Evolutionary conservation across 2,888 invertebrate genomes (phyloP).

Genomic region (Hoplodrina ambigua): DNA sequence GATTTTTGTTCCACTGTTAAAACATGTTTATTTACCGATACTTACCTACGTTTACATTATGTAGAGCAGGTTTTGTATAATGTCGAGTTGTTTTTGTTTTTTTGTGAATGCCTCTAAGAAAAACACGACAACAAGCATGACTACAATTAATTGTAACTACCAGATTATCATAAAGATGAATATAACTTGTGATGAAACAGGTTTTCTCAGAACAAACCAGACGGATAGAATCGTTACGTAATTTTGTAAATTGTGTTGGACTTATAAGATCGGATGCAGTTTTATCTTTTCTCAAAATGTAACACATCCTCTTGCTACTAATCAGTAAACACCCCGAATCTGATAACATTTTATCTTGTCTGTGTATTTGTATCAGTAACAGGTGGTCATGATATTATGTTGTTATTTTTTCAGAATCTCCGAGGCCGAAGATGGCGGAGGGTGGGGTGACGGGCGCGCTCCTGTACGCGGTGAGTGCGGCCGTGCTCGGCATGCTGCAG

Average conservation of each 20-base stretch:
- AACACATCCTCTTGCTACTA: constrained; percentile 26
- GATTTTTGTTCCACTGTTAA: constrained; percentile 10
- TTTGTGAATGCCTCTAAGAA: not conserved
- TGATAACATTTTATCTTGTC: constrained; percentile 39
- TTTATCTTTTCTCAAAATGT: constrained; percentile 45
- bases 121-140: not conserved
- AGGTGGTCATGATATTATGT: constrained; percentile 14
- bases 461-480: constrained; percentile 91
- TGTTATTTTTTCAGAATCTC: constrained; percentile 73
- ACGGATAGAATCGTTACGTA: constrained; percentile 22
- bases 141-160: not conserved
- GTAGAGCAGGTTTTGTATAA: constrained; percentile 24
- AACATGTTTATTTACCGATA: not conserved
- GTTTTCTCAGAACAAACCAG: constrained; percentile 23
- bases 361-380: not conserved
- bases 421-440: constrained; percentile 76
- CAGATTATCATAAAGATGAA: constrained; percentile 4
- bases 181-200: constrained; percentile 14
- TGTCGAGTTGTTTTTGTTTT: not conserved
- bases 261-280: constrained; percentile 33
- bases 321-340: constrained; percentile 15
- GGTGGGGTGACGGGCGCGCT: constrained; percentile 91
- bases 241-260: constrained; percentile 13
- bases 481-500: constrained; percentile 93
- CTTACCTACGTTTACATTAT: not conserved